Evolutionary conservation across 2,797 vertebrate species (phyloP).

Genomic region (Phalanger gymnotis): DNA sequence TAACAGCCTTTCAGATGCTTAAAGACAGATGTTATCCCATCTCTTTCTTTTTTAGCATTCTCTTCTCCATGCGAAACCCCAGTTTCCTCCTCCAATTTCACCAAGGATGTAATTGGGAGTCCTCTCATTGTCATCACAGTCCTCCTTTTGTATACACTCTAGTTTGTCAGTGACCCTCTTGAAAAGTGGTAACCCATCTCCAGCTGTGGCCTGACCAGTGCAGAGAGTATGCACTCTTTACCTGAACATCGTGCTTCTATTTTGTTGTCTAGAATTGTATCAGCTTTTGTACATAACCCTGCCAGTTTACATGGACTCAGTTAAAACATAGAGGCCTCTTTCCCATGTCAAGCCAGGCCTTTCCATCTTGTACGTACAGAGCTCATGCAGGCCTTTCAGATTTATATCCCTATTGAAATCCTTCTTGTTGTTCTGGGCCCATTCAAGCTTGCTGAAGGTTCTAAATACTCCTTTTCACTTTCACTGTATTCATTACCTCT

Average conservation of each 20-base stretch:
- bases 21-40: not conserved
- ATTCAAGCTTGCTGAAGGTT: not conserved
- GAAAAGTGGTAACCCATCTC: not conserved
- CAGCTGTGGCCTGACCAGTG: not conserved
- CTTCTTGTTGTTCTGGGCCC: not conserved
- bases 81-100: not conserved
- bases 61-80: not conserved
- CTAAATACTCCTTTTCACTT: not conserved
- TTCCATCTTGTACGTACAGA: not conserved
- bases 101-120: not conserved
- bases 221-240: too few relatives aligned
- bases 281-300: too few relatives aligned
- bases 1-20: not conserved
- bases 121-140: not conserved
- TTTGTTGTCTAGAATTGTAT: too few relatives aligned
- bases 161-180: not conserved
- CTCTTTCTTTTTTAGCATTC: not conserved
- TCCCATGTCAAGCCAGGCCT: too few relatives aligned
- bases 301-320: too few relatives aligned
- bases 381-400: not conserved
- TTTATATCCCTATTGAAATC: not conserved
- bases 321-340: not conserved
- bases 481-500: not conserved
- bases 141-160: not conserved
- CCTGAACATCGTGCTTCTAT: too few relatives aligned